Evolutionary conservation across 2,888 invertebrate genomes (phyloP).

Genomic region (Dromius quadrimaculatus): DNA sequence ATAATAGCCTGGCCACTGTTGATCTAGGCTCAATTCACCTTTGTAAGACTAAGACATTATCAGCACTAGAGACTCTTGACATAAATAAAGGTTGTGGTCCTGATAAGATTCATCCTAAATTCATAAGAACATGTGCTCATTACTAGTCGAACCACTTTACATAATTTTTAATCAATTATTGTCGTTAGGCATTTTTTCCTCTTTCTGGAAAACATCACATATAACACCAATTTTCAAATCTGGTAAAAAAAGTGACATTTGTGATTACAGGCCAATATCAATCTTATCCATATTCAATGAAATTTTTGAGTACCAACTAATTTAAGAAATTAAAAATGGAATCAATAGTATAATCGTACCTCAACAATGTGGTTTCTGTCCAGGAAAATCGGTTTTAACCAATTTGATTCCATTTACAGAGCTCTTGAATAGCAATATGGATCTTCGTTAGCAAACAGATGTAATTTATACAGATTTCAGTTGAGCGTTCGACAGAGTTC

Average conservation of each 20-base stretch:
- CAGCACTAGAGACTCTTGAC: not conserved
- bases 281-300: constrained; percentile 52
- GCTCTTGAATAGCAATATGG: constrained; percentile 47
- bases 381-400: constrained; percentile 53
- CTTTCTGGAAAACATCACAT: constrained; percentile 37
- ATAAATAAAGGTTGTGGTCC: not conserved
- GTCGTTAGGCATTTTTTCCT: not conserved
- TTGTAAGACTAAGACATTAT: not conserved
- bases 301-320: constrained; percentile 54
- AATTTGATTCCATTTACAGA: constrained; percentile 51
- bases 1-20: not conserved
- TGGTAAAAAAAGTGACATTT: constrained; percentile 42
- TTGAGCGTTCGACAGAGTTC: constrained; percentile 7
- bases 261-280: too few relatives aligned
- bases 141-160: not conserved
- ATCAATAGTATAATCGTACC: constrained; percentile 40
- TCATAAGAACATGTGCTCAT: not conserved
- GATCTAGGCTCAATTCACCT: not conserved
- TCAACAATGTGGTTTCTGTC: constrained; percentile 55
- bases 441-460: too few relatives aligned
- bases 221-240: constrained; percentile 43
- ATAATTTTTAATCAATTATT: not conserved
- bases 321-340: constrained; percentile 25
- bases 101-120: not conserved
- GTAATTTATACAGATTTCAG: constrained; percentile 21